Base-by-base conservation (phyloP, 2,797 vertebrate genomes). In the Argya squamiceps region DNA sequence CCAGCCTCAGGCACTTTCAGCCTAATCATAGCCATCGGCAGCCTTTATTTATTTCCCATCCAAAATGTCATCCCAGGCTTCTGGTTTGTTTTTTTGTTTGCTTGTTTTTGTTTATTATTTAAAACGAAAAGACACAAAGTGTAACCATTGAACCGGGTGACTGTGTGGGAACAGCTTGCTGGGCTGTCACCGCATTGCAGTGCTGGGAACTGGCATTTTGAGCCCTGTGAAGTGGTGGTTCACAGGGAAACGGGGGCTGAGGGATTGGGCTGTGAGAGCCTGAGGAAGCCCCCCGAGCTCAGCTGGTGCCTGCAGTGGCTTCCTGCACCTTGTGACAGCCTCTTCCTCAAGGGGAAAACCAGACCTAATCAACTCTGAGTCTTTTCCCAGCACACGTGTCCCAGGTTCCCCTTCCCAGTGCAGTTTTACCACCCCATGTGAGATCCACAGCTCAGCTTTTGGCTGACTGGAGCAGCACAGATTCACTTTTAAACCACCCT, bases 351-450 rank as follows among this genome's bases (percentile, higher is more conserved):
- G 63, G 63, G 27, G 3, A 22, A 14, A 75, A 18, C 1, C 41
- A 55, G 50, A 62, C 19, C 39, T 34, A 2, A 14, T 2, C 22
- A 34, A 0, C 47, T 53, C 10, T 3, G 84, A 52, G 62, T 12
- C 47, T 37, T n/a, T 24, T 46, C 56, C 60, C 59, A 18, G 56
- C 55, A 32, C 7, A 0, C 0, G 4, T 1, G 17, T 44, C n/a
- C 62, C 58, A 1, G 0, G 32, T 16, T 87, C 6, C 65, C n/a
- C 37, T 34, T 52, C 41, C 44, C 3, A 0, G 2, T 6, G 59
- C 0, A 0, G 12, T 1, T 12, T 55, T 37, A 4, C 29, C 12
- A 5, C 32, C 58, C 41, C 2, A 0, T 23, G 32, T 1, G 0
- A 1, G 43, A 50, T 5, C 43, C 1, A 3, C 1, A 6, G 63